These are phyloP conservation scores for Ametastegia equiseti DNA, from an alignment of 2,888 invertebrate genomes.

Conservation along the genomic window DNA sequence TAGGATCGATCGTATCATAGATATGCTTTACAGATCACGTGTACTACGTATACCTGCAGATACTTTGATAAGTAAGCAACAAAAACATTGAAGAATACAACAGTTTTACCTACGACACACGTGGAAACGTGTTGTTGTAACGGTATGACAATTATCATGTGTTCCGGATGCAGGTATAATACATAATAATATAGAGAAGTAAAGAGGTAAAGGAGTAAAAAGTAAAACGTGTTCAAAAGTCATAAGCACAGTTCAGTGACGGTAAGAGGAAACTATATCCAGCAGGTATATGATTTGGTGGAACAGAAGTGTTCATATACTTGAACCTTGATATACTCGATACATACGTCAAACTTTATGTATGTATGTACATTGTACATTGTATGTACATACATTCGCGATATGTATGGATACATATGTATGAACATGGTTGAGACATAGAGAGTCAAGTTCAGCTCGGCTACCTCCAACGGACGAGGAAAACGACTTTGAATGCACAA, in stretches of 20 bases:
- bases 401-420: too few relatives aligned
- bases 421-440: too few relatives aligned
- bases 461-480: conserved; percentile 6
- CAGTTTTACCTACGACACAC: neutral
- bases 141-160: conserved; percentile 59
- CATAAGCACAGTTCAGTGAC: neutral
- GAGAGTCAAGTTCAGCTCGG: conserved; percentile 28
- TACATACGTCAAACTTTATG: neutral
- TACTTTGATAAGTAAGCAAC: neutral
- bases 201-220: neutral
- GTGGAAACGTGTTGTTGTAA: conserved; percentile 50
- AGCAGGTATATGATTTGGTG: neutral
- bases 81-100: neutral
- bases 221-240: conserved; percentile 11
- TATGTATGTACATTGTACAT: too few relatives aligned
- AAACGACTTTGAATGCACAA: conserved; percentile 24
- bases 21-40: neutral
- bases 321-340: neutral
- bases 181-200: neutral
- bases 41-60: neutral
- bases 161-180: conserved; percentile 43
- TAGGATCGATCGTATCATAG: neutral
- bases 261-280: neutral
- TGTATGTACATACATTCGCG: too few relatives aligned
- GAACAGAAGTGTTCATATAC: too few relatives aligned